phyloP scores from a whole-genome alignment of 1,140 invertebrate genomes.

The Drosophila rufa region DNA sequence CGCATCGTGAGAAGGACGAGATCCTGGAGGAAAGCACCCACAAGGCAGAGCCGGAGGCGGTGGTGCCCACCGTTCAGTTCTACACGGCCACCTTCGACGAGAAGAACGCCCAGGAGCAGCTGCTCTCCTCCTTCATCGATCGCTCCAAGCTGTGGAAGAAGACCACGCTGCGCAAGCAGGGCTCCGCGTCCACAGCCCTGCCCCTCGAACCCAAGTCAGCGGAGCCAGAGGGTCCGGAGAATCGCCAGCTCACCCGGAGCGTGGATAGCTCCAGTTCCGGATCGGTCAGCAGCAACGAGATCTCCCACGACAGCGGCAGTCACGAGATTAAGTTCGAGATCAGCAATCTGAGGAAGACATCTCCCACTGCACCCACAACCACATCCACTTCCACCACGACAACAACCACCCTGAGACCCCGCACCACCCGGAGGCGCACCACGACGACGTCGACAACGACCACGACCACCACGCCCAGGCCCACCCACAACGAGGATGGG shows the following conservation, averaged over 20 bases:
- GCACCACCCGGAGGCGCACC: slow-evolving; percentile 87
- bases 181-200: slow-evolving; percentile 8
- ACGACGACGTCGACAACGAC: slow-evolving; percentile 85
- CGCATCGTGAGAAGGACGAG: slow-evolving; percentile 74
- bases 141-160: slow-evolving; percentile 78
- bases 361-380: slow-evolving; percentile 83
- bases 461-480: slow-evolving; percentile 87
- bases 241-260: slow-evolving; percentile 66
- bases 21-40: slow-evolving; percentile 81
- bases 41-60: slow-evolving; percentile 51
- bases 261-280: slow-evolving; percentile 56
- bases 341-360: slow-evolving; percentile 62
- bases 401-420: slow-evolving; percentile 85
- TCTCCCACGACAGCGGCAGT: slow-evolving; percentile 60
- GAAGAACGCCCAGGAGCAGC: slow-evolving; percentile 74
- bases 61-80: slow-evolving; percentile 82
- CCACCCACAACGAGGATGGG: slow-evolving; percentile 88
- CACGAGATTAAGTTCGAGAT: slow-evolving; percentile 83
- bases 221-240: slow-evolving; percentile 35
- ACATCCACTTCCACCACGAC: slow-evolving; percentile 72
- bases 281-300: slow-evolving; percentile 73
- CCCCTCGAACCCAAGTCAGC: slow-evolving; percentile 19
- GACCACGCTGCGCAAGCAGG: slow-evolving; percentile 55
- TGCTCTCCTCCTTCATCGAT: slow-evolving; percentile 77
- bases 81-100: slow-evolving; percentile 83